Conservation (phyloP, 2,113 vertebrate genomes). For the Pseudorectes ferrugineus region DNA sequence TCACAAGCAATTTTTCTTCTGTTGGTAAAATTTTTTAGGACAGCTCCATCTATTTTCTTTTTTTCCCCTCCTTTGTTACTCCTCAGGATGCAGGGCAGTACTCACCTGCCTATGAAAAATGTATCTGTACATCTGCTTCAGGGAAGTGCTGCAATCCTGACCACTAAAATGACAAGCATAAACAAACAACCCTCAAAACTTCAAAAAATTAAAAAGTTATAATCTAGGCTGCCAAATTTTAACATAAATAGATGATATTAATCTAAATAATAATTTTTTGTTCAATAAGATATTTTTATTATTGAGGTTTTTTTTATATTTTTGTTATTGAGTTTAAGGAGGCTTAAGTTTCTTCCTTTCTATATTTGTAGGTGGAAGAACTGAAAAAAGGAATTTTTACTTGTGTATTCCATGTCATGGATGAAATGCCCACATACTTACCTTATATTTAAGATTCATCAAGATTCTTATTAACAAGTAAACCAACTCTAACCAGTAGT, state of each 20-base stretch:
- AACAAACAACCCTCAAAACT: fast-evolving
- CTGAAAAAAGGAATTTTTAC: not conserved
- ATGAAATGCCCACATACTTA: not conserved
- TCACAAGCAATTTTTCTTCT: not conserved
- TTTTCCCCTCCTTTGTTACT: not conserved
- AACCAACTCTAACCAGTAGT: not conserved
- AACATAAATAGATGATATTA: not conserved
- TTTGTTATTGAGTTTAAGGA: not conserved
- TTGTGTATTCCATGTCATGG: not conserved
- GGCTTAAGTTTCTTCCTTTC: not conserved
- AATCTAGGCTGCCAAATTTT: not conserved
- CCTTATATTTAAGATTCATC: not conserved
- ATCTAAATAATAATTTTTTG: not conserved
- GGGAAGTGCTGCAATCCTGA: not conserved
- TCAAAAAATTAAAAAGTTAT: not conserved
- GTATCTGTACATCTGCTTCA: no score
- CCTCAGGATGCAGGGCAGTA: not conserved
- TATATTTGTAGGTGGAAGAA: not conserved
- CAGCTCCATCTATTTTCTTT: fast-evolving
- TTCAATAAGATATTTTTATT: not conserved
- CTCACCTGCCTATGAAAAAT: not conserved
- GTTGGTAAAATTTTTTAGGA: not conserved
- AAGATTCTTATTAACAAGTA: not conserved
- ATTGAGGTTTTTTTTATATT: no score
- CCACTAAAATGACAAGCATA: not conserved